Conservation (phyloP, 30 jellyfish, hydroid and myxozoan genomes). For the Turritopsis rubra region DNA sequence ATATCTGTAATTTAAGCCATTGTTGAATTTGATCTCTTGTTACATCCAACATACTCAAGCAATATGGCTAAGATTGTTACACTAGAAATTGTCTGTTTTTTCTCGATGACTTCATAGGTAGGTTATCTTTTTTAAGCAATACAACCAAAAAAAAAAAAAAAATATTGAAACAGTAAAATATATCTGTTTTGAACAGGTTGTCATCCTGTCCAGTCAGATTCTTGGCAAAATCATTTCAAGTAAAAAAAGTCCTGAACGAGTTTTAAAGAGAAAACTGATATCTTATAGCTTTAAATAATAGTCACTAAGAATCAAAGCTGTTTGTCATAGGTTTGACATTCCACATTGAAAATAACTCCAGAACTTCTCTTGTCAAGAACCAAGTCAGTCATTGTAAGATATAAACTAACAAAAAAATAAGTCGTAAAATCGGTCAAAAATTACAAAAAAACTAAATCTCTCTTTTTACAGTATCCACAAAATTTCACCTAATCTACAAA, state of each 20-base stretch:
- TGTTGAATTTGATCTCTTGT: background rate
- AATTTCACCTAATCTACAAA: constrained; percentile 27
- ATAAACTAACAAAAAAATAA: constrained; percentile 7
- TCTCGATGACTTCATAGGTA: background rate
- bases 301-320: background rate
- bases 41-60: too few relatives aligned
- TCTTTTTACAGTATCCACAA: constrained; percentile 41
- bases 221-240: background rate
- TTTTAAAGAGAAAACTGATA: too few relatives aligned
- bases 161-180: background rate
- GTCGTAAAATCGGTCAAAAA: constrained; percentile 17
- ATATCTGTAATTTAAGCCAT: background rate
- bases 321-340: background rate
- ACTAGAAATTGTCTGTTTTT: constrained; percentile 12
- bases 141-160: background rate
- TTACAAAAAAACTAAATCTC: constrained; percentile 40
- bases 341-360: background rate
- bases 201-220: background rate
- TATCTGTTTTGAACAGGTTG: background rate
- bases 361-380: background rate
- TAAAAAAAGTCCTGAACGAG: constrained; percentile 6
- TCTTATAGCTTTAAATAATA: too few relatives aligned
- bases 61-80: too few relatives aligned
- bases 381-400: background rate
- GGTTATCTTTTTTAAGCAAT: background rate